These are phyloP conservation scores for Lagodon rhomboides DNA, from an alignment of 2,797 vertebrate genomes.

Conservation along the genomic window DNA sequence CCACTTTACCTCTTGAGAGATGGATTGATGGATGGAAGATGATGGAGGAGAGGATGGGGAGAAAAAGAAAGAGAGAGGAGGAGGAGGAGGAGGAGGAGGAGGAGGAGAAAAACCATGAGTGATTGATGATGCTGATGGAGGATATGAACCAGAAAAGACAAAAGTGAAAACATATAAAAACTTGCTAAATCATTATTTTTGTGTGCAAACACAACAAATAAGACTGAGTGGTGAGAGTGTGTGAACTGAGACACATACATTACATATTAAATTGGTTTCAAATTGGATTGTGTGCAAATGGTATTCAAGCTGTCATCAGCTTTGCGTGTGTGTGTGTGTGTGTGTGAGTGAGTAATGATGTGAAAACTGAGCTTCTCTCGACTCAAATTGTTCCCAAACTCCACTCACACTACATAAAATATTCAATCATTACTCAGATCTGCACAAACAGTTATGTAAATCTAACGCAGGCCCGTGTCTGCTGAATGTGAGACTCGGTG, in stretches of 20 bases:
- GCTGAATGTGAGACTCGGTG: constrained; percentile 24
- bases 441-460: constrained; percentile 58
- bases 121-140: constrained; percentile 51
- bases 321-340: constrained; percentile 10
- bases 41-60: constrained; percentile 1
- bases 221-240: constrained; percentile 8
- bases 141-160: constrained; percentile 44
- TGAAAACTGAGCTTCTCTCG: constrained; percentile 19
- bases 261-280: constrained; percentile 42
- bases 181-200: constrained; percentile 38
- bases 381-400: constrained; percentile 15
- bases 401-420: constrained; percentile 36
- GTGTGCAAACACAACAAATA: constrained; percentile 27
- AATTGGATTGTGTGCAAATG: constrained; percentile 53
- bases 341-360: constrained; percentile 34
- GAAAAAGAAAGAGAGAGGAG: constrained; percentile 4
- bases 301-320: constrained; percentile 35
- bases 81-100: constrained; percentile 6
- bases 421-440: constrained; percentile 49
- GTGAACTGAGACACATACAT: constrained; percentile 38
- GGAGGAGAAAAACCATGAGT: constrained; percentile 50
- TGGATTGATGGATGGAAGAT: constrained; percentile 33
- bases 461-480: constrained; percentile 12
- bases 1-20: constrained; percentile 61
- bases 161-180: constrained; percentile 49